Conservation (phyloP, 2,113 vertebrate species). For the Callaeas wilsoni region DNA sequence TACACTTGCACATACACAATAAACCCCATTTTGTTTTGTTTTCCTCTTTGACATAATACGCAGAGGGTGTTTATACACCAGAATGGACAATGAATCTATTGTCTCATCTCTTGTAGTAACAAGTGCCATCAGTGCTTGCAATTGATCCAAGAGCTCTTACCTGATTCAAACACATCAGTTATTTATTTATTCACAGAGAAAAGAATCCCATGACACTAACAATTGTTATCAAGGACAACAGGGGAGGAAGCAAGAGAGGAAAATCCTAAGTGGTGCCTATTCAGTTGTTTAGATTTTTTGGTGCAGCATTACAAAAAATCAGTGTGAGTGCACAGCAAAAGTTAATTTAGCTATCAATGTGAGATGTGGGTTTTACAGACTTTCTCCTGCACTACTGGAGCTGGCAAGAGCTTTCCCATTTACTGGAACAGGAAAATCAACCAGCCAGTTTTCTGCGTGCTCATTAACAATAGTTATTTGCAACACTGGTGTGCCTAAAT, state of each 20-base stretch:
- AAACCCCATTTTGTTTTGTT: conserved; percentile 50
- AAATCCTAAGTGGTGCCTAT: neutral
- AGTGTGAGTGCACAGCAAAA: neutral
- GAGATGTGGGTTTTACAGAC: neutral
- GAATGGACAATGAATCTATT: conserved; percentile 27
- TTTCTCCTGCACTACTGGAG: neutral
- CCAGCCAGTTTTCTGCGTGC: neutral
- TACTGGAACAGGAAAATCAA: neutral
- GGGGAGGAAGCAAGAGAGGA: neutral
- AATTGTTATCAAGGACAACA: neutral
- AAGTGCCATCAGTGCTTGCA: conserved; percentile 31
- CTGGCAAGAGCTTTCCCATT: neutral
- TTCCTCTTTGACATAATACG: conserved; percentile 28
- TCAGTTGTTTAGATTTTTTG: neutral
- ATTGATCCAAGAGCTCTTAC: conserved; percentile 42
- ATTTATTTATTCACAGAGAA: conserved; percentile 37
- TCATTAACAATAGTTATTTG: neutral
- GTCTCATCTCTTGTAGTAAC: conserved; percentile 17
- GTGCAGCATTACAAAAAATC: neutral
- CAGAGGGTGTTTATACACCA: conserved; percentile 43
- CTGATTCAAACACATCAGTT: conserved; percentile 22
- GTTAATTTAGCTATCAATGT: neutral
- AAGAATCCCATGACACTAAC: neutral
- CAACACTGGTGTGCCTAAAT: neutral
- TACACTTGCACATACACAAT: conserved; percentile 36